Conservation (phyloP, 2,797 vertebrate species). For the Monodelphis domestica region DNA sequence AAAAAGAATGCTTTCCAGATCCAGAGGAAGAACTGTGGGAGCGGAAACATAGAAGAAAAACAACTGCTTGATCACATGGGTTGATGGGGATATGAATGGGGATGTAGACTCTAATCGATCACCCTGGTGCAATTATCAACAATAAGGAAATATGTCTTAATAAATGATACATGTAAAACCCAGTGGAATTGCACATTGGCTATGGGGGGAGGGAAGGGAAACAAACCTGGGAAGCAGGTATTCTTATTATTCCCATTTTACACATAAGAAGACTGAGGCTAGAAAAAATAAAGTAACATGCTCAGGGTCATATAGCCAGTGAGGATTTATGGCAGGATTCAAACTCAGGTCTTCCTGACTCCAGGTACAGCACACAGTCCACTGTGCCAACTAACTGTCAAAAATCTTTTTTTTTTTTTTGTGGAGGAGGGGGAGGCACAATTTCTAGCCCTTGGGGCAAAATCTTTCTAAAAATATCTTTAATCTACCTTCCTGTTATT, state of each 20-base stretch:
- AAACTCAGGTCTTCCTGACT: background rate
- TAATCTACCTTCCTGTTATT: background rate
- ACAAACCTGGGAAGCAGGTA: background rate
- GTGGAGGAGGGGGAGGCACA: no score
- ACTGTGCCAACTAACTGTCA: background rate
- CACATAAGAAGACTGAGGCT: background rate
- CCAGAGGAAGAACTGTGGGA: no score
- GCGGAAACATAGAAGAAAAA: no score
- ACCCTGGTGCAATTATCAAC: no score
- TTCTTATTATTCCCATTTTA: background rate
- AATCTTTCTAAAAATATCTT: background rate
- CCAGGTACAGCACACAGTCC: background rate
- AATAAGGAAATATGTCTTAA: no score
- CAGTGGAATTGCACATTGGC: no score
- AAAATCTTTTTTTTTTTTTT: background rate
- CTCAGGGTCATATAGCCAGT: background rate
- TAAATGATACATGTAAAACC: no score
- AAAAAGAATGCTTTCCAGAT: no score
- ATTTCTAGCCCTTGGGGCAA: background rate
- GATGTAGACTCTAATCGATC: no score
- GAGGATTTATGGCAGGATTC: background rate
- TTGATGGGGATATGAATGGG: no score
- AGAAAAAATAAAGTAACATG: background rate
- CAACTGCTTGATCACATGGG: no score
- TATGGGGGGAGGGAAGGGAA: no score